Conservation (phyloP, 1,140 invertebrate genomes). For the Hylaeus volcanicus region DNA sequence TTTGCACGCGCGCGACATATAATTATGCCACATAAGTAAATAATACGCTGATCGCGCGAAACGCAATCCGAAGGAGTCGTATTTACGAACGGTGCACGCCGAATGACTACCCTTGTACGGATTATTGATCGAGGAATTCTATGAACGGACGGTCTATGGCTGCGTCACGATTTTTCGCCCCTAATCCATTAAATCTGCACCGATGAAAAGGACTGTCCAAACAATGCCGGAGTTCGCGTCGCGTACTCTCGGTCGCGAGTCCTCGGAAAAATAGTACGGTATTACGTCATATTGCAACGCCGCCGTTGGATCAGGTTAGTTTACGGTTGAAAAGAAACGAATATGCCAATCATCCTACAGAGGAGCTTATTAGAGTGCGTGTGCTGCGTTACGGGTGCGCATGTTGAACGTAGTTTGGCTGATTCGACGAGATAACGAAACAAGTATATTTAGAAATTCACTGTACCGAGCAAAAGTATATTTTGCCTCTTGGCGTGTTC, state of each 20-base stretch:
- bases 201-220: slow-evolving; percentile 27
- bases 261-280: no score
- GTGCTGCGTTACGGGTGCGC: no score
- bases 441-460: not conserved
- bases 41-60: slow-evolving; percentile 14
- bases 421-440: not conserved
- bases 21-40: not conserved
- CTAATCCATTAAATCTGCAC: slow-evolving; percentile 20
- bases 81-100: slow-evolving; percentile 8
- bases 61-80: slow-evolving; percentile 12
- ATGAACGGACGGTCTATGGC: not conserved
- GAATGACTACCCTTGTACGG: not conserved
- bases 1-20: no score
- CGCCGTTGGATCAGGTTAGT: not conserved
- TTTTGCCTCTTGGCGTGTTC: not conserved
- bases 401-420: no score
- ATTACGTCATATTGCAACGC: not conserved
- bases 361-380: not conserved
- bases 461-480: not conserved
- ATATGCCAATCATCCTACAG: not conserved
- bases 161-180: slow-evolving; percentile 26
- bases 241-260: not conserved
- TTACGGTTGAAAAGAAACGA: not conserved
- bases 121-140: slow-evolving; percentile 42
- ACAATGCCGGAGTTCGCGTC: not conserved